Evolutionary conservation across 2,113 vertebrate genomes (phyloP).

Genomic region (Bos javanicus): DNA sequence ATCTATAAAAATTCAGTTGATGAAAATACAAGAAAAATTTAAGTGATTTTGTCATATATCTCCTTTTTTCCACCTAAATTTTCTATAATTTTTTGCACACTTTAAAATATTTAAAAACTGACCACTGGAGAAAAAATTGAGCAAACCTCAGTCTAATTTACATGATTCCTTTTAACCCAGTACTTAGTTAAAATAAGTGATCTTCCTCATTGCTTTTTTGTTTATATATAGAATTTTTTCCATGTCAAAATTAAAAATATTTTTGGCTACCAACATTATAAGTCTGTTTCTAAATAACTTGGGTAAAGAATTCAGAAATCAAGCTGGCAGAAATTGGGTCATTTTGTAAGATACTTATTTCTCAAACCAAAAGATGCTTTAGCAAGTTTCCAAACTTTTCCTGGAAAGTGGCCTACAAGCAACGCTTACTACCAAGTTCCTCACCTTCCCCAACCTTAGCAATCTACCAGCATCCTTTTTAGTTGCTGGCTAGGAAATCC

Average conservation of each 20-base stretch:
- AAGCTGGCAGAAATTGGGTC: slow-evolving; percentile 12
- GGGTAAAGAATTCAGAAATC: slow-evolving; percentile 39
- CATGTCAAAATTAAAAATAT: slow-evolving; percentile 26
- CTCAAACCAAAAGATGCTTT: slow-evolving; percentile 27
- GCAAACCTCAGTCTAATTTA: neutral
- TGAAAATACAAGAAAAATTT: slow-evolving; percentile 22
- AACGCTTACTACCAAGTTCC: neutral
- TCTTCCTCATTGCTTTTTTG: neutral
- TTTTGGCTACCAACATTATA: neutral
- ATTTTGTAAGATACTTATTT: slow-evolving; percentile 21
- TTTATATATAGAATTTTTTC: slow-evolving; percentile 14
- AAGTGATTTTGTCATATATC: neutral
- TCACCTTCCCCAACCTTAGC: neutral
- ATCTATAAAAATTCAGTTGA: neutral
- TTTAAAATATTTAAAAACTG: slow-evolving; percentile 10
- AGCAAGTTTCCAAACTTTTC: neutral
- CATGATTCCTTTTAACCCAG: neutral
- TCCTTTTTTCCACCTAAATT: neutral
- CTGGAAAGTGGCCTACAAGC: neutral
- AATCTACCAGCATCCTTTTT: neutral
- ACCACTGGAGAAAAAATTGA: neutral
- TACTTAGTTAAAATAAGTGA: neutral
- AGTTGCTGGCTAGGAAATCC: neutral
- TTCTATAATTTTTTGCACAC: neutral
- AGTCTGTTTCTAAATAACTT: slow-evolving; percentile 38